A percentile compares a stretch with the other conserved stretches of the same genome.
Conservation (phyloP, 2,888 invertebrate genomes). For the Hirtodrosophila cameraria region DNA sequence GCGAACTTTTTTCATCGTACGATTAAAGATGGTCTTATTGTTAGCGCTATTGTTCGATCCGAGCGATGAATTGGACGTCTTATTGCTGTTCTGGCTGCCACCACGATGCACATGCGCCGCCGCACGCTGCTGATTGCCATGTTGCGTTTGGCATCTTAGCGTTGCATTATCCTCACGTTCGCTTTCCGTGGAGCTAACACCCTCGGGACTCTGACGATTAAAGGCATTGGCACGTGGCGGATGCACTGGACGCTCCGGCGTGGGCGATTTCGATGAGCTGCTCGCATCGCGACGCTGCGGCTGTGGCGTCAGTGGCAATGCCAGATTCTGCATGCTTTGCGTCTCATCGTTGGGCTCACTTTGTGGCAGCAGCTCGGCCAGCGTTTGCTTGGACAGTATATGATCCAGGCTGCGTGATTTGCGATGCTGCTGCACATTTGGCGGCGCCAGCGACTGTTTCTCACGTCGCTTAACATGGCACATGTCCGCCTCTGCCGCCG, state of each 20-base stretch:
- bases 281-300: constrained; percentile 60
- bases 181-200: constrained; percentile 83
- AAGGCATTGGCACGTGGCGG: constrained; percentile 38
- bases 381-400: constrained; percentile 85
- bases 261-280: constrained; percentile 79
- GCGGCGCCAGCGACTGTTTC: constrained; percentile 65
- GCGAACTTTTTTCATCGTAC: constrained; percentile 92
- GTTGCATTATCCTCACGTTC: constrained; percentile 81
- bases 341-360: constrained; percentile 80
- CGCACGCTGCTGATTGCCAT: constrained; percentile 74
- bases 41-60: constrained; percentile 85
- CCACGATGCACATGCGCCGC: constrained; percentile 80
- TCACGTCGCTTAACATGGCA: constrained; percentile 75
- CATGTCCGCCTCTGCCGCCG: not conserved
- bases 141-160: constrained; percentile 25
- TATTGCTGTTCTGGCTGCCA: constrained; percentile 69
- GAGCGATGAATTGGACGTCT: constrained; percentile 72
- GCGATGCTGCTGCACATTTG: constrained; percentile 82
- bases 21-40: constrained; percentile 91
- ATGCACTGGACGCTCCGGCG: constrained; percentile 69
- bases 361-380: constrained; percentile 77
- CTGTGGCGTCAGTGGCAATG: constrained; percentile 74
- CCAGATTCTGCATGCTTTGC: constrained; percentile 83
- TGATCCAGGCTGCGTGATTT: constrained; percentile 88
- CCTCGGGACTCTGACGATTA: constrained; percentile 83